Conservation (phyloP, 2,113 vertebrate genomes). For the Setophaga kirtlandii region DNA sequence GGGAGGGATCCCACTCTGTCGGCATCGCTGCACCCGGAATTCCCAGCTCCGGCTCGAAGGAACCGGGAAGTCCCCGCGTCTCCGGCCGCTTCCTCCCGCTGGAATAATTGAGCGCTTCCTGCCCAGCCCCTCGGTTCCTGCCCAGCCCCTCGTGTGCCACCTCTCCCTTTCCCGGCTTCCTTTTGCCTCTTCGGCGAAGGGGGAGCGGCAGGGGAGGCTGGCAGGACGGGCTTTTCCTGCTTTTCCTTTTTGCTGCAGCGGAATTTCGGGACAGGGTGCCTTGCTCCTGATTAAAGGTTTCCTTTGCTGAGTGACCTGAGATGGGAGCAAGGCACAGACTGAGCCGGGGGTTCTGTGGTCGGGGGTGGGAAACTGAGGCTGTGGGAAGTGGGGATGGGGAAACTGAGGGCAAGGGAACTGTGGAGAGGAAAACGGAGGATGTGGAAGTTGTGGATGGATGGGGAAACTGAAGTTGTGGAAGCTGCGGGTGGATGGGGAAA, state of each 20-base stretch:
- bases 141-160: not conserved
- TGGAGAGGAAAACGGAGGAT: not conserved
- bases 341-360: not conserved
- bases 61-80: not conserved
- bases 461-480: not conserved
- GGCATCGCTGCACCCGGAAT: not conserved
- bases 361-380: not conserved
- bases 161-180: not conserved
- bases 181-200: not conserved
- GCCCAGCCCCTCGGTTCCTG: not conserved
- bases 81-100: not conserved
- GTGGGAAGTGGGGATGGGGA: not conserved
- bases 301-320: not conserved
- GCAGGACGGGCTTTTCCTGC: slow-evolving; percentile 53
- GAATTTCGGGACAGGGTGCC: not conserved
- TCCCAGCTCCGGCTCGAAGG: not conserved
- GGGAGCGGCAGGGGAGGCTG: slow-evolving; percentile 3
- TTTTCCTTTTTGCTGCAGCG: not conserved
- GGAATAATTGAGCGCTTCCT: not conserved
- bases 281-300: slow-evolving; percentile 43
- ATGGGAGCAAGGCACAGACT: not conserved
- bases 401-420: not conserved
- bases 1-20: not conserved
- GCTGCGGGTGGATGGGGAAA: not conserved
- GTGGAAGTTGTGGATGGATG: not conserved